These are phyloP conservation scores for Myotis myotis DNA, from an alignment of 2,797 vertebrate species.

Conservation along the genomic window DNA sequence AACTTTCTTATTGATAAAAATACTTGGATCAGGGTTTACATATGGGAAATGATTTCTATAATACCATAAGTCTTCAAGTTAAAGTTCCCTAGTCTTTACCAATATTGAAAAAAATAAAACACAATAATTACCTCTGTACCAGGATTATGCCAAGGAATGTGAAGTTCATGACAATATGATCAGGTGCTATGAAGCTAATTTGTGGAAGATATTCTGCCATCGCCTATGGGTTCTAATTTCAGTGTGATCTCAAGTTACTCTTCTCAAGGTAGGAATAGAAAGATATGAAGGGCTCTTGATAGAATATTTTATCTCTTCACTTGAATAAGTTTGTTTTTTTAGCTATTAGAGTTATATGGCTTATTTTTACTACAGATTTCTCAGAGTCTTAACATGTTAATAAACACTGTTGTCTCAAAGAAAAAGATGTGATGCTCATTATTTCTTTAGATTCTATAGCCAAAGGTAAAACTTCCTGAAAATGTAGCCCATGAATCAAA, in stretches of 20 bases:
- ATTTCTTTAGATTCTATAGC: not conserved
- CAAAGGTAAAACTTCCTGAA: not conserved
- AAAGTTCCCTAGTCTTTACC: not conserved
- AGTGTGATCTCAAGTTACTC: not conserved
- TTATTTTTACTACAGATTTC: not conserved
- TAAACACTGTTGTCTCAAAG: not conserved
- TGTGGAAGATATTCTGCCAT: not conserved
- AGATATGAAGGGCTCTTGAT: not conserved
- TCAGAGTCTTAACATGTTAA: not conserved
- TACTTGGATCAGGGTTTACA: not conserved
- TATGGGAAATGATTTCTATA: not conserved
- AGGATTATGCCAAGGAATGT: not conserved
- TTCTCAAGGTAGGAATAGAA: not conserved
- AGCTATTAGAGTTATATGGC: not conserved
- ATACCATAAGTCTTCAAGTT: not conserved
- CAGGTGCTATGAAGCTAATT: not conserved
- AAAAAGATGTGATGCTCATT: not conserved
- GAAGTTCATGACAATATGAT: conserved; percentile 9
- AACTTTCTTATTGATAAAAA: not conserved
- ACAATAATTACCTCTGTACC: not conserved
- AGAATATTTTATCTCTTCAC: not conserved
- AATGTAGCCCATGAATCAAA: not conserved
- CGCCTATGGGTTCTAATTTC: conserved; percentile 31
- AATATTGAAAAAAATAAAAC: not conserved
- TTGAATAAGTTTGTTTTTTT: not conserved